Percentiles rank a stretch among this genome's conserved stretches.
Conservation (phyloP, 2,113 vertebrate genomes). For the Corvus cornix region DNA sequence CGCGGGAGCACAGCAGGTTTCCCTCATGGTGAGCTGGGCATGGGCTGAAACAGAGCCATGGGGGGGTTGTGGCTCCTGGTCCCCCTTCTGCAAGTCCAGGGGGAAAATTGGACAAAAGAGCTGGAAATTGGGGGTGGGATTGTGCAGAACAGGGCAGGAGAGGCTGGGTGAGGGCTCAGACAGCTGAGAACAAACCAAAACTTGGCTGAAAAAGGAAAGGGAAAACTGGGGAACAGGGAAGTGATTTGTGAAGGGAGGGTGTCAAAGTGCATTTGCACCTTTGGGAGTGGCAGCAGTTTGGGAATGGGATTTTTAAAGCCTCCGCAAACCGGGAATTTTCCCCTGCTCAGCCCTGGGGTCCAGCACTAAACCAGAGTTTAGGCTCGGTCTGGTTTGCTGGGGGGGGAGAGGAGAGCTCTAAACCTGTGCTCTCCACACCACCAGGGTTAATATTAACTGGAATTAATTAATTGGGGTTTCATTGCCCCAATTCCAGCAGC, state of each 20-base stretch:
- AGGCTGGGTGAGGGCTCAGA: neutral
- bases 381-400: neutral
- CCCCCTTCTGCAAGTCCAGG: neutral
- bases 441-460: neutral
- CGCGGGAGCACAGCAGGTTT: neutral
- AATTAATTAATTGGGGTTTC: neutral
- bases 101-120: conserved; percentile 42
- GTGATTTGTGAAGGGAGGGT: neutral
- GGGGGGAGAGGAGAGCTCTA: neutral
- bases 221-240: neutral
- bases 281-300: neutral
- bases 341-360: neutral
- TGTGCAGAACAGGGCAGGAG: neutral
- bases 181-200: neutral
- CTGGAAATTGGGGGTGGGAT: neutral
- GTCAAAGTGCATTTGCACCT: neutral
- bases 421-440: neutral
- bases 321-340: neutral
- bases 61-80: neutral
- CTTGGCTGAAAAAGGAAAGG: neutral
- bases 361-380: neutral
- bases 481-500: neutral
- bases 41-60: neutral
- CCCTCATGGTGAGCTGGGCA: neutral
- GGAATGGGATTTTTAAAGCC: neutral